phyloP scores from a whole-genome alignment of 2,888 invertebrate genomes.

The Tyria jacobaeae region DNA sequence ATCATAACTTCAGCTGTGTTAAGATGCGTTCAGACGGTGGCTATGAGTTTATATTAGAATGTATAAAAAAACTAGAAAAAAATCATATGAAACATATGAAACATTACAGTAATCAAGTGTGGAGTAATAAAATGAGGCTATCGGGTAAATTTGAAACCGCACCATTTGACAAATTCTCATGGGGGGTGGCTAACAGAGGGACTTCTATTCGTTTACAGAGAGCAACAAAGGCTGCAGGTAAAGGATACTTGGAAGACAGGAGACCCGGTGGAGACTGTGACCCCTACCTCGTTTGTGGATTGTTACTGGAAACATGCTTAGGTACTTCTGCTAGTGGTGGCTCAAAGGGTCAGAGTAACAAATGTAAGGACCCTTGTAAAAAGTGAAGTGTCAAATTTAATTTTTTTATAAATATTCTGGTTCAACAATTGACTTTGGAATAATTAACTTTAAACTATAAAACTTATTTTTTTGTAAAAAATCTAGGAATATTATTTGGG shows the following conservation, averaged over 20 bases:
- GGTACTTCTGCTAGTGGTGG: slow-evolving; percentile 49
- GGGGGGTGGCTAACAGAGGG: slow-evolving; percentile 96
- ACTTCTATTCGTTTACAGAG: slow-evolving; percentile 97
- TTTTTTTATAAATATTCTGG: neutral
- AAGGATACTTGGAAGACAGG: slow-evolving; percentile 97
- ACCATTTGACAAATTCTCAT: slow-evolving; percentile 96
- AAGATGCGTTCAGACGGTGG: slow-evolving; percentile 94
- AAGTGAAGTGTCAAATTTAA: slow-evolving; percentile 2
- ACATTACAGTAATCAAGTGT: slow-evolving; percentile 95
- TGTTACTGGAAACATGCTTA: slow-evolving; percentile 83
- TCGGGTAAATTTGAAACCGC: slow-evolving; percentile 98
- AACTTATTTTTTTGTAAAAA: no score
- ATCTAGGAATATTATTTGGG: no score
- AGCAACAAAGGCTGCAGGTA: slow-evolving; percentile 94
- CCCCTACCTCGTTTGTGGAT: slow-evolving; percentile 88
- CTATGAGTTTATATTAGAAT: slow-evolving; percentile 91
- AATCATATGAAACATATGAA: slow-evolving; percentile 96
- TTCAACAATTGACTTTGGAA: neutral
- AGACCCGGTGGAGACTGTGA: slow-evolving; percentile 96
- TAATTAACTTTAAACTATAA: neutral
- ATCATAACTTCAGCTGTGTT: slow-evolving; percentile 96
- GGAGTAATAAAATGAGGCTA: slow-evolving; percentile 96
- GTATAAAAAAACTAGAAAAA: slow-evolving; percentile 95
- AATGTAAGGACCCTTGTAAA: slow-evolving; percentile 18
- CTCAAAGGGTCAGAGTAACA: neutral